Percentiles rank a stretch among this genome's conserved stretches.
Conservation (phyloP, 2,113 vertebrate genomes). For the Scophthalmus maximus region DNA sequence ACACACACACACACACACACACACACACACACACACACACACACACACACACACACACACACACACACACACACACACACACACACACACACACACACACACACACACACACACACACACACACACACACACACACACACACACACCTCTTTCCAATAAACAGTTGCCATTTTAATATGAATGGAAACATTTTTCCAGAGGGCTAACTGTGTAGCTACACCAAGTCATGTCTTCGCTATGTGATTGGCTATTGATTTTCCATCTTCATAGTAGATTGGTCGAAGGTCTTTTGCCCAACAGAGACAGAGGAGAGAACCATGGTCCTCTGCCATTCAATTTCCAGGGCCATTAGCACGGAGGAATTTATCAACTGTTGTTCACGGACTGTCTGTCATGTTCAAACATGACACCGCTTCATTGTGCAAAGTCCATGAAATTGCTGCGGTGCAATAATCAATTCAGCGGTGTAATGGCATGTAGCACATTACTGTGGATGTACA, state of each 20-base stretch:
- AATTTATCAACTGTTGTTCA: constrained; percentile 29
- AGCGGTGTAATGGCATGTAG: constrained; percentile 19
- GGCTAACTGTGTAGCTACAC: constrained; percentile 55
- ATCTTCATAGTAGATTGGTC: constrained; percentile 54
- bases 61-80: constrained; percentile 7
- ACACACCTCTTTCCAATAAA: constrained; percentile 15
- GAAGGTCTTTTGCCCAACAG: constrained; percentile 30
- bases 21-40: constrained; percentile 1
- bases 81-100: constrained; percentile 6
- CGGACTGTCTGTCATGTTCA: constrained; percentile 40
- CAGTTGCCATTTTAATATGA: constrained; percentile 13
- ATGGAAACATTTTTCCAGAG: constrained; percentile 53
- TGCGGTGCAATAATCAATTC: constrained; percentile 44
- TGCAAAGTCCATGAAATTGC: constrained; percentile 15
- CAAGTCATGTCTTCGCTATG: constrained; percentile 35
- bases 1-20: constrained; percentile 11
- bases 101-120: constrained; percentile 5
- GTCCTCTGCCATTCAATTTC: constrained; percentile 40
- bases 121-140: too few relatives aligned
- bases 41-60: constrained; percentile 8
- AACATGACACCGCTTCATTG: constrained; percentile 26
- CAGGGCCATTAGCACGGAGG: constrained; percentile 38
- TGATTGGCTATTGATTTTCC: constrained; percentile 79
- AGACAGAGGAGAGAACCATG: constrained; percentile 29
- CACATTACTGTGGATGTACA: background rate